A percentile compares a stretch with the other conserved stretches of the same genome.
phyloP scores from a whole-genome alignment of 1,140 invertebrate genomes.

The Myzus persicae region DNA sequence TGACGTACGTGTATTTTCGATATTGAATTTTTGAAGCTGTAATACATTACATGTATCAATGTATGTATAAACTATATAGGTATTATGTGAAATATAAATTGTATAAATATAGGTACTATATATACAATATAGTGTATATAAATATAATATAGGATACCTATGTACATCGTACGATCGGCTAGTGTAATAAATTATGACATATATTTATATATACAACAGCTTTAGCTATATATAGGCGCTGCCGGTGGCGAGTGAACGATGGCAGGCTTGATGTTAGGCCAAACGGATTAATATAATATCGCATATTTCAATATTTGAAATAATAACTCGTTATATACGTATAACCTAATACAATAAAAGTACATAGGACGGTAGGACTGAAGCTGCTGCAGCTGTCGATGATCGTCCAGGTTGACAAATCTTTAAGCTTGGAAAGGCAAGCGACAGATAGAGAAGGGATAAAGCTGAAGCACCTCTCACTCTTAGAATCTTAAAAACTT shows the following conservation, averaged over 20 bases:
- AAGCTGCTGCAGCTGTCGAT: not conserved
- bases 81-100: no score
- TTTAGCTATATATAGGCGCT: not conserved
- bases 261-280: not conserved
- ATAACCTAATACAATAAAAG: not conserved
- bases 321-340: not conserved
- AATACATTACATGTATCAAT: not conserved
- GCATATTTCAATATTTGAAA: not conserved
- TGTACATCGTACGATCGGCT: not conserved
- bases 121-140: no score
- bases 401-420: not conserved
- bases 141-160: no score
- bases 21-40: constrained; percentile 7
- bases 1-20: constrained; percentile 9
- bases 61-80: no score
- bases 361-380: not conserved
- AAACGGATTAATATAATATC: not conserved
- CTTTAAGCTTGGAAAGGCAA: not conserved
- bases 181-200: constrained; percentile 3
- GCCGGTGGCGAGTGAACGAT: not conserved
- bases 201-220: not conserved
- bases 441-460: not conserved
- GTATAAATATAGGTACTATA: no score
- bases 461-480: not conserved
- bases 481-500: not conserved